Percentiles rank a stretch among this genome's conserved stretches.
These are phyloP conservation scores for Eucera pruinosa DNA, from an alignment of 2,888 invertebrate genomes.

Conservation along the genomic window DNA sequence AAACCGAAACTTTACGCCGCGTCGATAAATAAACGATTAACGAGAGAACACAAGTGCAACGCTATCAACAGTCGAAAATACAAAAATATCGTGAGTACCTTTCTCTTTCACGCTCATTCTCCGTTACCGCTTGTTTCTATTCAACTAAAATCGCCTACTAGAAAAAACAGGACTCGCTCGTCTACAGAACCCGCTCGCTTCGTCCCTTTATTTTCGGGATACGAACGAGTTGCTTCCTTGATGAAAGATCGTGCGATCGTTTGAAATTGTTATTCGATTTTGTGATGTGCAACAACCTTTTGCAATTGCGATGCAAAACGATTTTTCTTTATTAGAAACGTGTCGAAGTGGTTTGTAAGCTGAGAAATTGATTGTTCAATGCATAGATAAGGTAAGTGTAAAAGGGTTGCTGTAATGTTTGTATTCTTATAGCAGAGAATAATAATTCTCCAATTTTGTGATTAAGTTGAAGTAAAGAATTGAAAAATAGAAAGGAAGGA, in stretches of 20 bases:
- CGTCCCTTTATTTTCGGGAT: conserved; percentile 9
- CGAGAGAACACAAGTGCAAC: conserved; percentile 32
- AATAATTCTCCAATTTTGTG: too few relatives aligned
- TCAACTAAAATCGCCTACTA: conserved; percentile 39
- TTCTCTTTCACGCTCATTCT: conserved; percentile 38
- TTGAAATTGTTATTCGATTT: too few relatives aligned
- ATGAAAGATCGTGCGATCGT: conserved; percentile 33
- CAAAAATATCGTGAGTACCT: conserved; percentile 58
- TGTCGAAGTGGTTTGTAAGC: too few relatives aligned
- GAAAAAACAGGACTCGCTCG: conserved; percentile 26
- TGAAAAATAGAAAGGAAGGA: too few relatives aligned
- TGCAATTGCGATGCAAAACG: too few relatives aligned
- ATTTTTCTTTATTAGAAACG: too few relatives aligned
- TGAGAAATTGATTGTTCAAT: too few relatives aligned
- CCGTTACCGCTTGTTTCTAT: conserved; percentile 20
- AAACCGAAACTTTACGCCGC: conserved; percentile 34
- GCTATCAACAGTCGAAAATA: conserved; percentile 56
- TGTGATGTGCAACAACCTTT: too few relatives aligned
- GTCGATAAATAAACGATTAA: conserved; percentile 45
- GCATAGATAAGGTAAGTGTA: too few relatives aligned
- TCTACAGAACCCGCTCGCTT: conserved; percentile 32
- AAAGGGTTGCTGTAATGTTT: too few relatives aligned
- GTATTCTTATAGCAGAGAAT: too few relatives aligned
- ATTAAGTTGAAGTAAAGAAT: too few relatives aligned
- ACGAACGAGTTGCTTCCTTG: conserved; percentile 10